Evolutionary conservation across 2,113 vertebrate species (phyloP).

Genomic region (Pygoscelis adeliae): DNA sequence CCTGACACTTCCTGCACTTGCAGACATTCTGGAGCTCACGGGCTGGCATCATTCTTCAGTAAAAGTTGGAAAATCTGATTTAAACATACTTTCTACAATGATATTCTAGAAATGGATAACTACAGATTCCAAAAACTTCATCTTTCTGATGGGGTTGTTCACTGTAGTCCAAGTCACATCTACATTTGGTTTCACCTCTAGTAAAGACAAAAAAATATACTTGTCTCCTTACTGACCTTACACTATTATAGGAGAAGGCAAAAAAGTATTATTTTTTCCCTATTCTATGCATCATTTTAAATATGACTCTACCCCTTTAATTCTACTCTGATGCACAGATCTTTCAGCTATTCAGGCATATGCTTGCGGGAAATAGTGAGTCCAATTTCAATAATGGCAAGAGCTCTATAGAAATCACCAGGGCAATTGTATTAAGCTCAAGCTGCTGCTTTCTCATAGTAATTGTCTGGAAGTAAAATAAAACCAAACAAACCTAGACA

Average conservation of each 20-base stretch:
- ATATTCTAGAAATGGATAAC: background rate
- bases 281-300: background rate
- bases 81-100: background rate
- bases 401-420: constrained; percentile 25
- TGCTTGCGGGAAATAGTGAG: background rate
- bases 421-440: background rate
- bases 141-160: background rate
- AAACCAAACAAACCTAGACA: constrained; percentile 3
- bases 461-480: constrained; percentile 43
- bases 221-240: background rate
- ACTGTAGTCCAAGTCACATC: background rate
- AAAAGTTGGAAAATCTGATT: background rate
- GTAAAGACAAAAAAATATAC: background rate
- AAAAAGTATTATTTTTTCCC: background rate
- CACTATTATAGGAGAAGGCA: background rate
- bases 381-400: constrained; percentile 14
- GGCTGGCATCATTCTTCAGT: background rate
- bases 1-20: constrained; percentile 16
- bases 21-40: background rate
- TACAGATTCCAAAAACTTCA: background rate
- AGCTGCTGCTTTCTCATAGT: background rate
- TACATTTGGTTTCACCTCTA: background rate
- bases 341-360: background rate
- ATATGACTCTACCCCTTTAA: background rate
- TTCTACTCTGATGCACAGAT: background rate